These are phyloP conservation scores for Drosophila ambigua DNA, from an alignment of 1,140 invertebrate genomes.

Conservation along the genomic window DNA sequence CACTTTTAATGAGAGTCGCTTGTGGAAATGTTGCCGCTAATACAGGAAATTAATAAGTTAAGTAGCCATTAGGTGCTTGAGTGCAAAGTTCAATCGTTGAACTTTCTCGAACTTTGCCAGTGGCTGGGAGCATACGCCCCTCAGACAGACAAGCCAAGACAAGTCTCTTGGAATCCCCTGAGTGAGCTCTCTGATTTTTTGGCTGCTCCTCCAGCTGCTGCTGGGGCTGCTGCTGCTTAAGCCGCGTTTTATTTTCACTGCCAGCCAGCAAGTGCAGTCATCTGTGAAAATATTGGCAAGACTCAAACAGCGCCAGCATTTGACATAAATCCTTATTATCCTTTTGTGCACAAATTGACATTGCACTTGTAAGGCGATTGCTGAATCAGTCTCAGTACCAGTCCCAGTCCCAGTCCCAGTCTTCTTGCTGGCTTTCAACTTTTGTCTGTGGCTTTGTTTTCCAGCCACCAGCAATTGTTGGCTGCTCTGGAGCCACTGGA, in stretches of 20 bases:
- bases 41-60: slow-evolving; percentile 77
- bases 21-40: slow-evolving; percentile 58
- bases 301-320: slow-evolving; percentile 70
- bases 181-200: slow-evolving; percentile 2
- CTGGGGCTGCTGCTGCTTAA: slow-evolving; percentile 31
- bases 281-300: slow-evolving; percentile 73
- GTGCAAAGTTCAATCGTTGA: slow-evolving; percentile 51
- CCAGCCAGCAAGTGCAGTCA: slow-evolving; percentile 56
- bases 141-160: slow-evolving; percentile 5
- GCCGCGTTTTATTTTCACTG: slow-evolving; percentile 62
- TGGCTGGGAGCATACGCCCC: slow-evolving; percentile 1
- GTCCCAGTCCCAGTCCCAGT: not conserved
- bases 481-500: slow-evolving; percentile 5
- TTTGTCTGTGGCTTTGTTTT: slow-evolving; percentile 62
- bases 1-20: slow-evolving; percentile 68
- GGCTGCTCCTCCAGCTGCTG: slow-evolving; percentile 9
- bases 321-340: slow-evolving; percentile 79
- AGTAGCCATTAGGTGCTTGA: slow-evolving; percentile 55
- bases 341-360: slow-evolving; percentile 76
- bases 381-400: slow-evolving; percentile 50
- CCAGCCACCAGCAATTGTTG: slow-evolving; percentile 28
- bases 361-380: slow-evolving; percentile 76
- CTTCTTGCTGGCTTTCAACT: slow-evolving; percentile 16
- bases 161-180: not conserved
- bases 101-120: not conserved